A percentile compares a stretch with the other conserved stretches of the same genome.
Conservation (phyloP, 2,888 invertebrate species). For the Hydroisotoma schaefferi region DNA sequence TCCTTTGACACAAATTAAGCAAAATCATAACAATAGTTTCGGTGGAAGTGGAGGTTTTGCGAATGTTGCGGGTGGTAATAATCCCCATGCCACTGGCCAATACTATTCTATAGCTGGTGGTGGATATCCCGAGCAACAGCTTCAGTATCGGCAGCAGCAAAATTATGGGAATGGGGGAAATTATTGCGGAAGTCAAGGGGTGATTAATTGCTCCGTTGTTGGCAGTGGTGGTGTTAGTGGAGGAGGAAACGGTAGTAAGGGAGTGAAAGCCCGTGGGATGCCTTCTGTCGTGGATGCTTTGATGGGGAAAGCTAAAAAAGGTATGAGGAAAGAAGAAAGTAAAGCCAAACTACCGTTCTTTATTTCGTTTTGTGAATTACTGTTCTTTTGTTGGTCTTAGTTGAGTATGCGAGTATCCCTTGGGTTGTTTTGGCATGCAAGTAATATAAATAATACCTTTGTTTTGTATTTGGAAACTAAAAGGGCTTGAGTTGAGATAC, state of each 20-base stretch:
- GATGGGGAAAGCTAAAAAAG: not conserved
- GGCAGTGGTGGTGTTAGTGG: not conserved
- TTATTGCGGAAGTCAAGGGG: no score
- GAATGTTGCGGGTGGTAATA: not conserved
- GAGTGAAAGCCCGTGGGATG: conserved; percentile 6
- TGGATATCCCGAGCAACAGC: no score
- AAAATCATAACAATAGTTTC: not conserved
- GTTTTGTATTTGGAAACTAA: no score
- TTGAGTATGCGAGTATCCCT: not conserved
- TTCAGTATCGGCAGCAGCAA: no score
- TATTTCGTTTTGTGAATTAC: no score
- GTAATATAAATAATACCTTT: no score
- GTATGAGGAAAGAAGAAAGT: not conserved
- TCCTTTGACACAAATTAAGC: conserved; percentile 29
- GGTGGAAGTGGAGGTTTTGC: not conserved
- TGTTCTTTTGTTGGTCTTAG: no score
- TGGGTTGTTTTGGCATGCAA: not conserved
- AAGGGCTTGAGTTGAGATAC: no score
- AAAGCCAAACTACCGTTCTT: no score
- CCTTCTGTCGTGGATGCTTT: conserved; percentile 11
- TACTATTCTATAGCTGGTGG: no score
- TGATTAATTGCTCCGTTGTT: not conserved
- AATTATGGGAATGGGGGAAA: no score
- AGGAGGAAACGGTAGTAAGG: not conserved
- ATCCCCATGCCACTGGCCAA: no score